These are phyloP conservation scores for Psix sp. DNA, from an alignment of 1,140 invertebrate species.

Conservation along the genomic window DNA sequence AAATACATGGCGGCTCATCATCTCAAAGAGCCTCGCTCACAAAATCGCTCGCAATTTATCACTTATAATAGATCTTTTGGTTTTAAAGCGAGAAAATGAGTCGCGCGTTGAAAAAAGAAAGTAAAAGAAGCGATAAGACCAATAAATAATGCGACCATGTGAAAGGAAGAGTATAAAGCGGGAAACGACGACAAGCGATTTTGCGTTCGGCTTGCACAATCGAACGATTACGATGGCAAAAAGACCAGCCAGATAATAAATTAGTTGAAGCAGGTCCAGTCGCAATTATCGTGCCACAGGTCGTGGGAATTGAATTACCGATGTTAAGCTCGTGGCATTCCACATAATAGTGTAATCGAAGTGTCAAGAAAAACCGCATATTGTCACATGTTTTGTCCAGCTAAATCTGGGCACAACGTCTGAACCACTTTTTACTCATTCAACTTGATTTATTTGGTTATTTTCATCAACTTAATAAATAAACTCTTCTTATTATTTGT, in stretches of 20 bases:
- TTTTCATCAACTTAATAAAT: too few relatives aligned
- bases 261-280: slow-evolving; percentile 47
- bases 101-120: slow-evolving; percentile 30
- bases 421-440: too few relatives aligned
- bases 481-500: too few relatives aligned
- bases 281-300: slow-evolving; percentile 71
- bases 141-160: slow-evolving; percentile 50
- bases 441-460: too few relatives aligned
- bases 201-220: slow-evolving; percentile 41
- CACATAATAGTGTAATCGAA: slow-evolving; percentile 27
- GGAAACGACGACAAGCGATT: slow-evolving; percentile 42
- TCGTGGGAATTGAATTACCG: slow-evolving; percentile 75
- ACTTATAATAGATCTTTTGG: slow-evolving; percentile 47
- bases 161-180: slow-evolving; percentile 45
- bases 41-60: slow-evolving; percentile 49
- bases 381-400: too few relatives aligned
- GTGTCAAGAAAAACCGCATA: slow-evolving; percentile 48
- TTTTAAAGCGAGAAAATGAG: slow-evolving; percentile 47
- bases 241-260: slow-evolving; percentile 32
- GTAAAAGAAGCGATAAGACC: slow-evolving; percentile 17
- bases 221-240: slow-evolving; percentile 43
- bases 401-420: too few relatives aligned
- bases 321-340: slow-evolving; percentile 67
- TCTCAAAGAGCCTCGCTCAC: slow-evolving; percentile 36
- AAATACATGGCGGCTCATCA: slow-evolving; percentile 54